Percentiles rank a stretch among this genome's conserved stretches.
Evolutionary conservation across 2,888 invertebrate genomes (phyloP).

Genomic region (Priocnemis perturbator): DNA sequence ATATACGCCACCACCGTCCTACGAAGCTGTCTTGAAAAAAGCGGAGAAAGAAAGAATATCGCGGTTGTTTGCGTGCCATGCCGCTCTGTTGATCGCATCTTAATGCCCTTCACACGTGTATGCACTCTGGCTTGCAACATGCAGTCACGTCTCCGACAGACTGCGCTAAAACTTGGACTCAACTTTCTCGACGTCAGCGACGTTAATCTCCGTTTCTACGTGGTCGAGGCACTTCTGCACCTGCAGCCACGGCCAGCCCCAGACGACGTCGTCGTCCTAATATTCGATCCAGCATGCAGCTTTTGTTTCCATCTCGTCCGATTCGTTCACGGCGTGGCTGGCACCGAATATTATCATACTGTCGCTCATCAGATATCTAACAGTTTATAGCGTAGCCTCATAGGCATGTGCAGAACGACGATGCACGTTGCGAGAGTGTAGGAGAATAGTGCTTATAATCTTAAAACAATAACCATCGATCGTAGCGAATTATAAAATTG

Average conservation of each 20-base stretch:
- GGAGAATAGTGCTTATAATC: too few relatives aligned
- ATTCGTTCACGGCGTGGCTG: too few relatives aligned
- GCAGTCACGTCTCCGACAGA: conserved; percentile 41
- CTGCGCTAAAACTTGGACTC: conserved; percentile 46
- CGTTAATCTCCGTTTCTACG: conserved; percentile 53
- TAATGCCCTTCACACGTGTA: conserved; percentile 38
- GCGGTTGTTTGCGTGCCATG: conserved; percentile 8
- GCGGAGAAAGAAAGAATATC: conserved; percentile 20
- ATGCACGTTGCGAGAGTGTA: too few relatives aligned
- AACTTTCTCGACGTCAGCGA: conserved; percentile 33
- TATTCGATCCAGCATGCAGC: conserved; percentile 6
- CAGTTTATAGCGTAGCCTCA: too few relatives aligned
- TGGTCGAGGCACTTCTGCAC: conserved; percentile 34
- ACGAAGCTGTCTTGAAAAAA: too few relatives aligned
- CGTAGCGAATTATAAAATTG: too few relatives aligned
- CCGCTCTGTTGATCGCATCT: conserved; percentile 47
- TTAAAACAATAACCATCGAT: too few relatives aligned
- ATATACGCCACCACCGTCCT: too few relatives aligned
- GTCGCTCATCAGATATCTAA: too few relatives aligned
- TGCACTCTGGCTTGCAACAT: not conserved
- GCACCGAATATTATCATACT: too few relatives aligned
- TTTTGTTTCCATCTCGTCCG: not conserved
- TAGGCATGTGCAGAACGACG: too few relatives aligned
- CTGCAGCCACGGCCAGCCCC: conserved; percentile 26
- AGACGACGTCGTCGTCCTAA: not conserved